Evolutionary conservation across 1,140 invertebrate genomes (phyloP).

Genomic region (Holcopasites calliopsidis): DNA sequence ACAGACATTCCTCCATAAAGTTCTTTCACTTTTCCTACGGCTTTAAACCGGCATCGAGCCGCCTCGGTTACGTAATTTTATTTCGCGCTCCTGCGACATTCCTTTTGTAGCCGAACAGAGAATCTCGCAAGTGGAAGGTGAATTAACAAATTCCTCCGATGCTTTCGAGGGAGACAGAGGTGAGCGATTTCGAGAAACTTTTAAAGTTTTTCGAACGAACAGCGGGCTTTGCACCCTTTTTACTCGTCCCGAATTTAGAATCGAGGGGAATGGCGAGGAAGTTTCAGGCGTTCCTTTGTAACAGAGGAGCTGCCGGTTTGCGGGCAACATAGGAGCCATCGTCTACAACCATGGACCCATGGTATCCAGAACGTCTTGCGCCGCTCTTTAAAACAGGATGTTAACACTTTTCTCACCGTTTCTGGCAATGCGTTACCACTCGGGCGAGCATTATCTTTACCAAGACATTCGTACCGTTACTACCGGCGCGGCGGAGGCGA

Average conservation of each 20-base stretch:
- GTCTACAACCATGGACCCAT: conserved; percentile 1
- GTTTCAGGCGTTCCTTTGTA: not conserved
- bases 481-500: not conserved
- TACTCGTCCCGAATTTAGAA: not conserved
- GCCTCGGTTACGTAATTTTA: conserved; percentile 34
- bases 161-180: not conserved
- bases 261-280: not conserved
- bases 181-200: not conserved
- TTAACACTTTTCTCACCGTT: not conserved
- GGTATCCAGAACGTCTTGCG: not conserved
- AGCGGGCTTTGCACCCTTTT: not conserved
- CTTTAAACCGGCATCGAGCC: not conserved
- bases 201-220: not conserved
- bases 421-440: not conserved
- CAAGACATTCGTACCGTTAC: not conserved
- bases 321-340: not conserved
- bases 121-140: not conserved
- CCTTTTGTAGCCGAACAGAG: not conserved
- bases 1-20: conserved; percentile 20
- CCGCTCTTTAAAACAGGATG: conserved; percentile 4
- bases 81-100: conserved; percentile 10
- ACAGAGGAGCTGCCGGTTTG: not conserved
- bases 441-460: not conserved
- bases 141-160: conserved; percentile 29
- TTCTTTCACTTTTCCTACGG: not conserved